Percentiles rank a stretch among this genome's conserved stretches.
Evolutionary conservation across 2,888 invertebrate genomes (phyloP).

Genomic region (Synergus itoensis): DNA sequence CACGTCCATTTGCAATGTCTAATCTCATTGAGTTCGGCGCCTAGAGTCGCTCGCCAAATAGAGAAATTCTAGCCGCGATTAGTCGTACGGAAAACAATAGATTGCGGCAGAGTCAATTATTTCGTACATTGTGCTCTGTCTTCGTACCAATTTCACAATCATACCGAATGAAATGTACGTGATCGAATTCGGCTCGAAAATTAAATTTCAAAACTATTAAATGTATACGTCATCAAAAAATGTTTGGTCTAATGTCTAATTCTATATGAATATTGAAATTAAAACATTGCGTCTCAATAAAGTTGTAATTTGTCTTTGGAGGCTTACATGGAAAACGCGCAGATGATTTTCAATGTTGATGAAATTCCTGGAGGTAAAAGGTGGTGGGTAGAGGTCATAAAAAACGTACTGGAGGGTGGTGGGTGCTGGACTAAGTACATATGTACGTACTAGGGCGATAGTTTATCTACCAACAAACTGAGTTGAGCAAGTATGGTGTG

Average conservation of each 20-base stretch:
- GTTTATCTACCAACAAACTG: constrained; percentile 35
- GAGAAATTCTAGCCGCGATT: constrained; percentile 35
- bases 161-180: not conserved
- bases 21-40: constrained; percentile 58
- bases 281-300: too few relatives aligned
- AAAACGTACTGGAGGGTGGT: not conserved
- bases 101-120: constrained; percentile 40
- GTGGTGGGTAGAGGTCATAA: not conserved
- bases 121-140: constrained; percentile 26
- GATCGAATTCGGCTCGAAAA: constrained; percentile 18
- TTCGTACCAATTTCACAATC: constrained; percentile 4
- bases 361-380: not conserved
- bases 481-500: constrained; percentile 47
- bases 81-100: constrained; percentile 43
- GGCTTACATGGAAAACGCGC: not conserved
- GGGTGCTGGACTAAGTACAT: not conserved
- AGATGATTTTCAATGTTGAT: constrained; percentile 1
- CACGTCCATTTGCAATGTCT: constrained; percentile 69
- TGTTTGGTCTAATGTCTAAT: too few relatives aligned
- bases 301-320: not conserved
- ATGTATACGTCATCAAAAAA: too few relatives aligned
- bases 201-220: not conserved
- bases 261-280: too few relatives aligned
- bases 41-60: not conserved
- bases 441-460: constrained; percentile 10